Percentiles rank a stretch among this genome's conserved stretches.
Evolutionary conservation across 2,113 vertebrate genomes (phyloP).

Genomic region (Cariama cristata): DNA sequence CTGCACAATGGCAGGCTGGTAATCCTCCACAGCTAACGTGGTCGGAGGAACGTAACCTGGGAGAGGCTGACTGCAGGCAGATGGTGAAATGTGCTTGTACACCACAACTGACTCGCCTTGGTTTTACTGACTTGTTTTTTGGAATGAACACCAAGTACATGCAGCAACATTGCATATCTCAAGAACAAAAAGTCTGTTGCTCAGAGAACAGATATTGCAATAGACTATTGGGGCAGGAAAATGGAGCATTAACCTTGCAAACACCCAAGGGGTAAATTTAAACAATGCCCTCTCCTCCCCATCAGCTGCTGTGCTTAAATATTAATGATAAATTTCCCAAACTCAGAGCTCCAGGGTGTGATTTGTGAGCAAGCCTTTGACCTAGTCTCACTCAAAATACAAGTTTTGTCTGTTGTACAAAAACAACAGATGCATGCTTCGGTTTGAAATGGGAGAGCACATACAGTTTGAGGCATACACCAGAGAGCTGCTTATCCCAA

Average conservation of each 20-base stretch:
- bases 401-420: background rate
- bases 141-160: background rate
- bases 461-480: background rate
- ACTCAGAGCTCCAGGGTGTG: background rate
- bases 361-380: background rate
- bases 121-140: background rate
- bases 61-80: background rate
- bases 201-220: background rate
- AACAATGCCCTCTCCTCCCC: background rate
- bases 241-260: background rate
- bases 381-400: background rate
- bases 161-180: rapidly evolving
- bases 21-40: rapidly evolving
- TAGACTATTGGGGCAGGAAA: background rate
- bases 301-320: background rate
- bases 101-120: rapidly evolving
- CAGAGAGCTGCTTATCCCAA: background rate
- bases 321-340: background rate
- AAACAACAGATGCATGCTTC: rapidly evolving
- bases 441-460: background rate
- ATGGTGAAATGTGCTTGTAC: background rate
- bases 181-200: background rate
- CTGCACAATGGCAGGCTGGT: background rate
- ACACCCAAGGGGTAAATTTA: background rate
- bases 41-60: background rate